phyloP scores from a whole-genome alignment of 2,888 invertebrate genomes.

The Syritta pipiens region DNA sequence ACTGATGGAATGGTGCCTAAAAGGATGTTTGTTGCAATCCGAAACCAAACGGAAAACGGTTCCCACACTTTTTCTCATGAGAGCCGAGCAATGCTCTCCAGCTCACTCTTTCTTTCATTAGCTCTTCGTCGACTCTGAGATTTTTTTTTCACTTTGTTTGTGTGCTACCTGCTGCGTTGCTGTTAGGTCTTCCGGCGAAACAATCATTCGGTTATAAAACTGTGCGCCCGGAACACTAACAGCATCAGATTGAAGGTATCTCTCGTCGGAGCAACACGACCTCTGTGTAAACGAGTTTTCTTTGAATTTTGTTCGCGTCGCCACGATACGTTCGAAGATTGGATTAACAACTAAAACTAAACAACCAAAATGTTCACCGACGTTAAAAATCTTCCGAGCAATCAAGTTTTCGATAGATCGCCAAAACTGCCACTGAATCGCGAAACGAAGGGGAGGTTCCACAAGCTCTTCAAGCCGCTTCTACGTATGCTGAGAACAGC shows the following conservation, averaged over 20 bases:
- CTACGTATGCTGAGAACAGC: slow-evolving; percentile 72
- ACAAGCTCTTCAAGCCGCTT: slow-evolving; percentile 76
- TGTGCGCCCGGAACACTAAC: slow-evolving; percentile 75
- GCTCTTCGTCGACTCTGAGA: slow-evolving; percentile 10
- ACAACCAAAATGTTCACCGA: slow-evolving; percentile 75
- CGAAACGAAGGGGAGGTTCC: slow-evolving; percentile 72
- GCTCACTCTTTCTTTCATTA: slow-evolving; percentile 13
- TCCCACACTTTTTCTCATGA: slow-evolving; percentile 57
- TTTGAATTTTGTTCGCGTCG: slow-evolving; percentile 9
- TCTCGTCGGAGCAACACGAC: slow-evolving; percentile 75
- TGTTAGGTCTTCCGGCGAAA: slow-evolving; percentile 57
- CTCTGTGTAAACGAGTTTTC: slow-evolving; percentile 58
- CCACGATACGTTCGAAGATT: not conserved
- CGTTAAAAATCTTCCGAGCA: slow-evolving; percentile 75
- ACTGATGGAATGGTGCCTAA: slow-evolving; percentile 56
- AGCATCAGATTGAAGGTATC: slow-evolving; percentile 78
- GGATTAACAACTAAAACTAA: slow-evolving; percentile 19
- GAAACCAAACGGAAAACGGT: slow-evolving; percentile 65
- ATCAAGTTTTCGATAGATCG: slow-evolving; percentile 53
- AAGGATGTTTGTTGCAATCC: slow-evolving; percentile 62
- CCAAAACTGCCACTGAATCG: slow-evolving; percentile 58
- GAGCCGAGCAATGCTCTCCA: slow-evolving; percentile 7
- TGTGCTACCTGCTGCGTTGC: slow-evolving; percentile 53
- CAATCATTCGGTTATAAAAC: slow-evolving; percentile 75
- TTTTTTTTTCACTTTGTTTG: slow-evolving; percentile 38